These are phyloP conservation scores for Clamator glandarius DNA, from an alignment of 2,797 vertebrate genomes.

Conservation along the genomic window DNA sequence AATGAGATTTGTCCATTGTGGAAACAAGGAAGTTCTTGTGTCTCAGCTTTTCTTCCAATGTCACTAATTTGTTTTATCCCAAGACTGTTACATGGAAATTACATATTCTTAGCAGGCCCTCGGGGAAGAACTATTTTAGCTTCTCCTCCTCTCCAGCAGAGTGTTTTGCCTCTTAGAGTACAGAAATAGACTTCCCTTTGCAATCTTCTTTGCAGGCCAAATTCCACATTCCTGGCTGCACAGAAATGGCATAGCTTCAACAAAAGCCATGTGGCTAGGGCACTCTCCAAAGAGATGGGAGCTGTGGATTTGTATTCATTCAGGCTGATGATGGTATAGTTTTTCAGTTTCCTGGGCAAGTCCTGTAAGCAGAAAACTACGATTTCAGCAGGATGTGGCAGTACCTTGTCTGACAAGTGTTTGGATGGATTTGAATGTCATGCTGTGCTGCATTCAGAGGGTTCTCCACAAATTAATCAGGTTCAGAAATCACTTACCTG, in stretches of 20 bases:
- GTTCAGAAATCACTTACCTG: neutral
- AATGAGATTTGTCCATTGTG: neutral
- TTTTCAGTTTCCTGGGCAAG: neutral
- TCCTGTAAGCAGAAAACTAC: neutral
- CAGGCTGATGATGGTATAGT: neutral
- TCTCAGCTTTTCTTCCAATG: neutral
- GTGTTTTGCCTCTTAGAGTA: slow-evolving; percentile 39
- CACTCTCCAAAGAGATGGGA: neutral
- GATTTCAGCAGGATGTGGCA: neutral
- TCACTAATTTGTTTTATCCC: neutral
- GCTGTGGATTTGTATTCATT: neutral
- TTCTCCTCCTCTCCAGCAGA: neutral
- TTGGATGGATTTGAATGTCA: neutral
- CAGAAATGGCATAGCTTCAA: slow-evolving; percentile 25
- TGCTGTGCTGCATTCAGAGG: neutral
- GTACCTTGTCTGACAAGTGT: neutral
- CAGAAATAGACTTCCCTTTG: slow-evolving; percentile 27
- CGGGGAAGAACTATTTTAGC: neutral
- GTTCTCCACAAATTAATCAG: neutral
- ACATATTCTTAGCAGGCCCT: slow-evolving; percentile 4
- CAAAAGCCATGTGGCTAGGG: neutral
- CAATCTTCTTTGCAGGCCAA: slow-evolving; percentile 21
- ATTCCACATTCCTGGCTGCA: slow-evolving; percentile 18
- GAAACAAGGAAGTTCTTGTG: neutral
- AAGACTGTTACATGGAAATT: slow-evolving; percentile 23